Base-by-base conservation (phyloP, 1,140 invertebrate genomes). In the Cotesia vestalis region DNA sequence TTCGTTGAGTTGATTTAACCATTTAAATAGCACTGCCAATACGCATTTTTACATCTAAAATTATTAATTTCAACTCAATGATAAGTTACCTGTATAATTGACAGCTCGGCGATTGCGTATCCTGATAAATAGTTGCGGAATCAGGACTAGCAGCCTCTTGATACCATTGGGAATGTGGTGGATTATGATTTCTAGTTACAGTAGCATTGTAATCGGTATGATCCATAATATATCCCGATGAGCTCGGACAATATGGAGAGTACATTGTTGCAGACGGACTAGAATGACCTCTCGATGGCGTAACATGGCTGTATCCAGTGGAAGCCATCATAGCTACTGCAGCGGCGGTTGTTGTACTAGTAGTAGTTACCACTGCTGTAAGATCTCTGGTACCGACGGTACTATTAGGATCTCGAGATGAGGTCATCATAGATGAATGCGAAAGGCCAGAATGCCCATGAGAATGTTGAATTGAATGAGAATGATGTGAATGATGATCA, bases 271-370 rank as follows among this genome's bases (percentile, higher is more conserved):
- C 79, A 67, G 88, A 83, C 0, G 90, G 85, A 14, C 87, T 86
- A 0, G 88, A 83, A 55, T 89, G 89, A 38, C 88, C 87, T 46
- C 89, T 85, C n/a, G 83, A 78, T 0, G 83, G 74, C 12, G 83
- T 80, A 4, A 79, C 77, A 70, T 85, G 85, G 0, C 87, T 86
- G 75, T 89, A 91, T 2, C 89, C 89, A 73, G 90, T 91, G 64
- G 90, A 90, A 0, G 81, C 83, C 83, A 86, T 86, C 82, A 84
- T 85, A 4, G 84, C 85, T 2, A 82, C 83, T 4, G 83, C 83
- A 9, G 84, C 81, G 3, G 82, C 81, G 2, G 80, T 80, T 4
- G 82, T 82, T 4, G 84, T 80, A 4, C 83, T 84, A 1, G 76
- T 78, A 9, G 79, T 82, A 9, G 80, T 83, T 1, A 75, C 76